These are phyloP conservation scores for Hyposmocoma kahamanoa DNA, from an alignment of 1,140 invertebrate species.

Conservation along the genomic window DNA sequence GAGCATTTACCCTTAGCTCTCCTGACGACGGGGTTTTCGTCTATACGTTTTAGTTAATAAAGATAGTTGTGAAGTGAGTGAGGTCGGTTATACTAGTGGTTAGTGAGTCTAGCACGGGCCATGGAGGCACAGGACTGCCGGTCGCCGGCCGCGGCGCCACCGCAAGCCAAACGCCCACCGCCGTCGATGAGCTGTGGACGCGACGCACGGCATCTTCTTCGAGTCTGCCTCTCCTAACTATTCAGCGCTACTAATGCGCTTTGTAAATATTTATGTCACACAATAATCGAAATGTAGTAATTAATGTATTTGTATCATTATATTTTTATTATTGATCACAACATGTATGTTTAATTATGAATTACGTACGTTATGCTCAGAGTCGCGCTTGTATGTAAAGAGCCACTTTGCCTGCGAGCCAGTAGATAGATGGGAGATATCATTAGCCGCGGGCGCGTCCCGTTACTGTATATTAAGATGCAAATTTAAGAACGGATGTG, in stretches of 20 bases:
- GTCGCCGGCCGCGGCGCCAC: too few relatives aligned
- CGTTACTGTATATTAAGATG: slow-evolving; percentile 55
- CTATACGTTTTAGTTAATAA: slow-evolving; percentile 64
- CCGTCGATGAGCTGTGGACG: background rate
- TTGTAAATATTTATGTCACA: slow-evolving; percentile 73
- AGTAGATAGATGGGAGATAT: slow-evolving; percentile 27
- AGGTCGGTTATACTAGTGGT: slow-evolving; percentile 18
- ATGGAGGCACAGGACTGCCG: slow-evolving; percentile 6
- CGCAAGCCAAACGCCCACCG: background rate
- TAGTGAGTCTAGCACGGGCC: slow-evolving; percentile 1
- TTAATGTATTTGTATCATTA: slow-evolving; percentile 73
- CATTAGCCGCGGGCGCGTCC: slow-evolving; percentile 24
- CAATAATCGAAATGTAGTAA: slow-evolving; percentile 70
- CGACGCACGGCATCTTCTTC: slow-evolving; percentile 18
- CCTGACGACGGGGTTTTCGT: slow-evolving; percentile 39
- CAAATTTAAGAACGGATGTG: slow-evolving; percentile 59
- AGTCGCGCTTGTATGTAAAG: slow-evolving; percentile 14
- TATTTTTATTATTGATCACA: slow-evolving; percentile 73
- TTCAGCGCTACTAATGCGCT: slow-evolving; percentile 53
- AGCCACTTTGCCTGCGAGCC: slow-evolving; percentile 20
- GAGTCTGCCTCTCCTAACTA: slow-evolving; percentile 53
- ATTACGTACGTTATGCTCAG: slow-evolving; percentile 48
- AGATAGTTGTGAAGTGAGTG: slow-evolving; percentile 57
- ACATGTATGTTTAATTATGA: slow-evolving; percentile 66
- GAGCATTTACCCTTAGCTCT: slow-evolving; percentile 60